phyloP scores from a whole-genome alignment of 2,888 invertebrate species.

The Euzetes globulus region DNA sequence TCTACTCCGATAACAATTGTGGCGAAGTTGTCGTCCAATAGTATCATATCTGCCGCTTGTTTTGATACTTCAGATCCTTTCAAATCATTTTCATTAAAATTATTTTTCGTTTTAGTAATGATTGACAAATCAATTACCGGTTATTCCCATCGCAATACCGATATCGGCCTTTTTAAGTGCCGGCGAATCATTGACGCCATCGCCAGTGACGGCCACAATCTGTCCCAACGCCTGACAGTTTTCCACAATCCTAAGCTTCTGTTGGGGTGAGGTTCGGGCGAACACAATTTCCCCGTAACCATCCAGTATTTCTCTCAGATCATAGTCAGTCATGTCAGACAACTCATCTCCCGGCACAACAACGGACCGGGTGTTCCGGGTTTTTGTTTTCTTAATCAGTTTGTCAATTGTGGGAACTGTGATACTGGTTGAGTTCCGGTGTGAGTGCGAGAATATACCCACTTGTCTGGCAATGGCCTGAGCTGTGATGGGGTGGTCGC shows the following conservation, averaged over 20 bases:
- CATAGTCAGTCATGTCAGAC: not conserved
- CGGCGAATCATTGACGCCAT: slow-evolving; percentile 45
- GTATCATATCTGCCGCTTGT: slow-evolving; percentile 51
- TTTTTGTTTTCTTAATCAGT: no score
- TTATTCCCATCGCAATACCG: slow-evolving; percentile 43
- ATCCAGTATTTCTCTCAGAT: slow-evolving; percentile 2
- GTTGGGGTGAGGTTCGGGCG: slow-evolving; percentile 51
- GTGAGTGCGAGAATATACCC: slow-evolving; percentile 49
- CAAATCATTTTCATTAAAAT: not conserved
- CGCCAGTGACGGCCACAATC: slow-evolving; percentile 45
- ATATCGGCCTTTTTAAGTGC: slow-evolving; percentile 45
- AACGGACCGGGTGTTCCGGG: slow-evolving; percentile 8
- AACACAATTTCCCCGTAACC: slow-evolving; percentile 45
- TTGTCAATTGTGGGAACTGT: no score
- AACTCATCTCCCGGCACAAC: slow-evolving; percentile 33
- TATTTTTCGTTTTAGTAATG: not conserved
- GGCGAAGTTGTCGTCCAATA: slow-evolving; percentile 51
- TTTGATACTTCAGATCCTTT: slow-evolving; percentile 45
- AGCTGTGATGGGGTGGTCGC: slow-evolving; percentile 44
- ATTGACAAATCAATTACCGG: slow-evolving; percentile 33
- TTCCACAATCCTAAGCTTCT: slow-evolving; percentile 47
- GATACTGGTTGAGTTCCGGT: not conserved
- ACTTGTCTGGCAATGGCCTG: slow-evolving; percentile 48
- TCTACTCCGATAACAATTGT: slow-evolving; percentile 52
- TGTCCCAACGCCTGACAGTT: slow-evolving; percentile 43